phyloP scores from a whole-genome alignment of 2,797 vertebrate genomes.

The Periparus ater region DNA sequence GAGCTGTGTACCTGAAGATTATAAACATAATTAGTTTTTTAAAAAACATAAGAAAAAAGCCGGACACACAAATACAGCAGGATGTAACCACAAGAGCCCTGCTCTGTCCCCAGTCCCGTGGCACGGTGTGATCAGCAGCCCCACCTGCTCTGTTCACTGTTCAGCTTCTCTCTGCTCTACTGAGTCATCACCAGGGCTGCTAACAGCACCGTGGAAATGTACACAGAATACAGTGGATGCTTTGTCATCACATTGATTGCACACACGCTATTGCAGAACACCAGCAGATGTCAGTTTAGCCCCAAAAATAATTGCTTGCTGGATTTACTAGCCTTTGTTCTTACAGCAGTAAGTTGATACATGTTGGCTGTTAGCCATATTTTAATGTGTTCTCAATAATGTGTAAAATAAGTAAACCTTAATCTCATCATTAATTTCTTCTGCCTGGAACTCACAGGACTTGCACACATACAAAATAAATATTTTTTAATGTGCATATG shows the following conservation, averaged over 20 bases:
- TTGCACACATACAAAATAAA: not conserved
- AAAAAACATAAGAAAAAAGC: not conserved
- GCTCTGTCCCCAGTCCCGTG: fast-evolving
- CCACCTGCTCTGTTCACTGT: fast-evolving
- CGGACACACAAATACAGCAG: fast-evolving
- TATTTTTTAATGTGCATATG: not conserved
- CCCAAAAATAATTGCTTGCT: not conserved
- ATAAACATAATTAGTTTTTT: not conserved
- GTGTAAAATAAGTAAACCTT: not conserved
- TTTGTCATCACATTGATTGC: not conserved
- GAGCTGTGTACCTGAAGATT: not conserved
- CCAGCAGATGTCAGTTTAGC: conserved; percentile 47
- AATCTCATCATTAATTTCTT: not conserved
- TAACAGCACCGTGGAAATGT: fast-evolving
- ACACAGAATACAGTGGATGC: not conserved
- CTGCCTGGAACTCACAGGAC: not conserved
- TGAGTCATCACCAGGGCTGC: not conserved
- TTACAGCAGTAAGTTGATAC: not conserved
- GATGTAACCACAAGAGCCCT: fast-evolving
- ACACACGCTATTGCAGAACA: not conserved
- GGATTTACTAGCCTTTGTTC: not conserved
- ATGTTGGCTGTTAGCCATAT: not conserved
- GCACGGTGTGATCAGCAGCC: not conserved
- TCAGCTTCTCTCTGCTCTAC: not conserved
- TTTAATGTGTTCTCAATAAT: not conserved